Evolutionary conservation across 2,797 vertebrate species (phyloP).

Genomic region (Enteromius mattozi): DNA sequence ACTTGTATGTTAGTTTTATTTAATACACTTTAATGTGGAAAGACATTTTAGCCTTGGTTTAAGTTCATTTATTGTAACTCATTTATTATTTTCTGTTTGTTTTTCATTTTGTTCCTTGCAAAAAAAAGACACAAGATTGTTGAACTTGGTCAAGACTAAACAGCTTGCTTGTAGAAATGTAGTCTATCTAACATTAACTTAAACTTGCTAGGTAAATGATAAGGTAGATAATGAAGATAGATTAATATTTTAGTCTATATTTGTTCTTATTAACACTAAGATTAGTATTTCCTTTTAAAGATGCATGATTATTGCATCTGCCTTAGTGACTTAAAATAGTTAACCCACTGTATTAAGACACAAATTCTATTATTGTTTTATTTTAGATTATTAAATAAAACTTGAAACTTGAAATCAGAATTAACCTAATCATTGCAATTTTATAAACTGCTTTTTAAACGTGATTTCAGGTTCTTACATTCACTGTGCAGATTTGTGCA

Average conservation of each 20-base stretch:
- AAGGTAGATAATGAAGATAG: not conserved
- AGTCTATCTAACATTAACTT: not conserved
- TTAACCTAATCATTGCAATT: not conserved
- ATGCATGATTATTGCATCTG: not conserved
- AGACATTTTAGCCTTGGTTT: not conserved
- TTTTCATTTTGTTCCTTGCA: too few relatives aligned
- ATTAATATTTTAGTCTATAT: not conserved
- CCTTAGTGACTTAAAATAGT: not conserved
- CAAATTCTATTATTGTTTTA: not conserved
- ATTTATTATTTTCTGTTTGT: not conserved
- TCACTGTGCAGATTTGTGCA: not conserved
- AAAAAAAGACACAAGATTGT: too few relatives aligned
- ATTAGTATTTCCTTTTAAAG: not conserved
- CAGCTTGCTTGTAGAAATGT: too few relatives aligned
- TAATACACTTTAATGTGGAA: not conserved
- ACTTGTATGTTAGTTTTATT: not conserved
- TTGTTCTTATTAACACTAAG: not conserved
- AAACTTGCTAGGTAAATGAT: not conserved
- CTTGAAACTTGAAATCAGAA: not conserved
- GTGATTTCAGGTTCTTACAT: too few relatives aligned
- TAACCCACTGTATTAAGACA: not conserved
- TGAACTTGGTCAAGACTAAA: too few relatives aligned
- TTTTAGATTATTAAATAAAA: not conserved
- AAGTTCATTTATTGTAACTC: not conserved
- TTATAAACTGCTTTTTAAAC: not conserved